phyloP scores from a whole-genome alignment of 2,797 vertebrate species.

The Sarcophilus harrisii region DNA sequence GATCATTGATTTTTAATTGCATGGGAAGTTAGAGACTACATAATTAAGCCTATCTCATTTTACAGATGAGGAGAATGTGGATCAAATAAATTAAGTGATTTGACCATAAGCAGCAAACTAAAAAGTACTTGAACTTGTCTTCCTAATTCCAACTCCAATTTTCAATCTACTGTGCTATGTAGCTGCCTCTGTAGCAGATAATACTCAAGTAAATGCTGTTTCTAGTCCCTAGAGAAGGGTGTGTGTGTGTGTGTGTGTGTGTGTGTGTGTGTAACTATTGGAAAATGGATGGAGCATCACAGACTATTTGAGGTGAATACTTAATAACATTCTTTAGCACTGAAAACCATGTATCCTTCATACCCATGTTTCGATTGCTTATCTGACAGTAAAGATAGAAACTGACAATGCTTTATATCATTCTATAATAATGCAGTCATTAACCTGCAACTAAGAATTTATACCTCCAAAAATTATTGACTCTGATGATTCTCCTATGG shows the following conservation, averaged over 20 bases:
- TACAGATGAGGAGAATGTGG: background rate
- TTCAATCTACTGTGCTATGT: background rate
- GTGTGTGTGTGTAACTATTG: background rate
- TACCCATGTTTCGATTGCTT: background rate
- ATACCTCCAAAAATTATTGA: background rate
- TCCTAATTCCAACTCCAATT: background rate
- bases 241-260: too few relatives aligned
- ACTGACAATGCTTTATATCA: background rate
- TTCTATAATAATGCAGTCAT: background rate
- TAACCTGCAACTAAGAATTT: background rate
- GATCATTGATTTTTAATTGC: background rate
- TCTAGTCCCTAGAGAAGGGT: background rate
- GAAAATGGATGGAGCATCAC: background rate
- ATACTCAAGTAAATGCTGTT: background rate
- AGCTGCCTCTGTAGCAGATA: background rate
- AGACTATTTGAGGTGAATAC: background rate
- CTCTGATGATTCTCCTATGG: background rate
- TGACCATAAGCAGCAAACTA: background rate
- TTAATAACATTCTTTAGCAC: background rate
- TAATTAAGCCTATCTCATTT: background rate
- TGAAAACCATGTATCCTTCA: background rate
- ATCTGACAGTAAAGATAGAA: background rate
- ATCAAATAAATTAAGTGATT: background rate
- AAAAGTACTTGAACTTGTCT: background rate
- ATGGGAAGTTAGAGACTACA: background rate